Conservation (phyloP, 1,140 invertebrate species). For the Coptotermes formosanus region DNA sequence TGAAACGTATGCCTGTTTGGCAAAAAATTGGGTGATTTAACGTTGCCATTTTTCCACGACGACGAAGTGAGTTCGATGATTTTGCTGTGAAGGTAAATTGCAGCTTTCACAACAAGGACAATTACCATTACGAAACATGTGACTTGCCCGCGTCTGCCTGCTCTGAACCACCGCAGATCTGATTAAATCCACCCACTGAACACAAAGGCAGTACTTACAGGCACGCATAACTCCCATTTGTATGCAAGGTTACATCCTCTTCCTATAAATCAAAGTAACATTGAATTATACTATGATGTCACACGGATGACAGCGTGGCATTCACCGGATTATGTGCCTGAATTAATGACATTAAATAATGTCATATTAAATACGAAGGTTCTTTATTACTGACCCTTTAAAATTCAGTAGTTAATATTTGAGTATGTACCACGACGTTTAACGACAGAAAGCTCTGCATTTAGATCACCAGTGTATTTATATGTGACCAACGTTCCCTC, state of each 20-base stretch:
- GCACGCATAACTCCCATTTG: not conserved
- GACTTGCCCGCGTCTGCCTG: not conserved
- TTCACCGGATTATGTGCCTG: too few species aligned
- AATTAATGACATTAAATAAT: too few species aligned
- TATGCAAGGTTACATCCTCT: not conserved
- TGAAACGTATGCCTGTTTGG: too few species aligned
- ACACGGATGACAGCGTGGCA: not conserved
- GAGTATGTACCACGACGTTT: too few species aligned
- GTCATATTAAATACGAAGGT: too few species aligned
- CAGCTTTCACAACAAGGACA: not conserved
- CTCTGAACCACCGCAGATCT: not conserved
- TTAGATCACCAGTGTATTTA: too few species aligned
- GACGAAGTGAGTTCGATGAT: not conserved
- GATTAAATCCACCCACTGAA: not conserved
- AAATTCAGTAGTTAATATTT: too few species aligned
- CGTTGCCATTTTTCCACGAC: not conserved
- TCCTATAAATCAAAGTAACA: not conserved
- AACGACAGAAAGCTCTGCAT: too few species aligned
- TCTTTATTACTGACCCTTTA: too few species aligned
- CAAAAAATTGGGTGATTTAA: not conserved
- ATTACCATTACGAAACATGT: not conserved
- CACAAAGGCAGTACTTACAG: not conserved
- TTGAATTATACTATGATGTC: not conserved
- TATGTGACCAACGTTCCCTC: too few species aligned
- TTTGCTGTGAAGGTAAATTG: not conserved